Base-by-base conservation (phyloP, 92 coral and sea anemone genomes). In the Porites rus region DNA sequence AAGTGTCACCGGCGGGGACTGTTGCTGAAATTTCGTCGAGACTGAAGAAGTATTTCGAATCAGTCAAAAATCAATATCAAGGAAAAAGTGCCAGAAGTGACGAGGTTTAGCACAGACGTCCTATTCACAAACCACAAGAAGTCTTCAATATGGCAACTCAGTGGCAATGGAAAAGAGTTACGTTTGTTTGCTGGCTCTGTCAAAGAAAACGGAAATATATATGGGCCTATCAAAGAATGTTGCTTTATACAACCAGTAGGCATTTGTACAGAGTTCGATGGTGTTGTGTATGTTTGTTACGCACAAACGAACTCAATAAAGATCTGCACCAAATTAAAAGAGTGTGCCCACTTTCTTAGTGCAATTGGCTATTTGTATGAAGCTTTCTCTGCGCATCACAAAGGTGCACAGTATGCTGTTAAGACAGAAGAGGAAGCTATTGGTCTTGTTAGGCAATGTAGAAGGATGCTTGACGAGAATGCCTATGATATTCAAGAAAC, bases 261-360 rank as follows among this genome's bases (percentile, higher is more conserved):
- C 46, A 80, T 90, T n/a, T 86, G 87, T 24, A 75, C 87, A 3
- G 93, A 90, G 87, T 86, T 50, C 81, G 90, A 90, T 22, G 86
- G 88, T n/a, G 25, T 24, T 24, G 25, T 24, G 25, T 24, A 24
- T 24, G 25, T 24, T 24, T 24, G 25, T 24, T 1, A 24, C 25
- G 25, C 25, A 24, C 25, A 24, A 24, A 24, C 25, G 25, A 24
- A 24, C 25, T 24, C 25, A 24, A 24, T 24, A 24, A 24, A 24
- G 25, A 24, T 24, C 25, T 24, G 25, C 25, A 1, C 25, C 25
- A 24, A 24, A 24, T 24, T 24, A 24, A 24, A 24, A 24, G 1
- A 24, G 25, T 24, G 25, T 24, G 25, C 25, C 25, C 25, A 24
- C 25, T 24, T 24, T 24, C 25, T 24, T 24, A 24, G 25, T 24